Base-by-base conservation (phyloP, 2,797 vertebrate species). In the Liasis olivaceus region DNA sequence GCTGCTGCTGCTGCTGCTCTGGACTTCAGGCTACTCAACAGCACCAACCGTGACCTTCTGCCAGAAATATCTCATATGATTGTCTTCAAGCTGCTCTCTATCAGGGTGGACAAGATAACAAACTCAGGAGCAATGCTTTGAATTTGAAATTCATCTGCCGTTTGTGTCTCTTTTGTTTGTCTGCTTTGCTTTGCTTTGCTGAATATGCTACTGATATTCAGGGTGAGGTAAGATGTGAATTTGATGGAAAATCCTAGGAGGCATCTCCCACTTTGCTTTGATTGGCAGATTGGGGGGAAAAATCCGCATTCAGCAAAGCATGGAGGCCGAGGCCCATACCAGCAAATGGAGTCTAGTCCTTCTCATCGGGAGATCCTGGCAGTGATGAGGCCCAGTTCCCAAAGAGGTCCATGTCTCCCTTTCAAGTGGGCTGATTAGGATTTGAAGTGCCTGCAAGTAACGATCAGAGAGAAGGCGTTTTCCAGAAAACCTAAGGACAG, bases 341-440 rank as follows among this genome's bases (percentile, higher is more conserved):
- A 28, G 84, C 66, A 81, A 56, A 22, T 2, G 14, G 42, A 9
- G 20, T 4, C 63, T 66, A 3, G 1, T 17, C 17, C 2, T 86
- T 93, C 89, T 62, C 84, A 58, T 72, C 84, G 8, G 63, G 56
- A 72, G 42, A 54, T 54, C 60, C 87, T 87, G 56, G 84, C 87
- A 22, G 12, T 89, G 90, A 89, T 28, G 31, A 89, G 87, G 56
- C 17, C 62, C 58, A 81, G 81, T 31, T 36, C n/a, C 66, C 36
- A 17, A 54, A 87, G 64, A 81, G 84, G 51, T 89, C 58, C 24
- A 9, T 90, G 72, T 93, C 92, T 93, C 90, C 88, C 51, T 87
- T 86, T 91, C 88, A 81, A 90, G 90, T 87, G 84, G 93, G 24
- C 81, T 56, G 87, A 89, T 91, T 89, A 63, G 81, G 87, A 26